A percentile compares a stretch with the other conserved stretches of the same genome.
phyloP scores from a whole-genome alignment of 2,888 invertebrate genomes.

The Artemia sp. region DNA sequence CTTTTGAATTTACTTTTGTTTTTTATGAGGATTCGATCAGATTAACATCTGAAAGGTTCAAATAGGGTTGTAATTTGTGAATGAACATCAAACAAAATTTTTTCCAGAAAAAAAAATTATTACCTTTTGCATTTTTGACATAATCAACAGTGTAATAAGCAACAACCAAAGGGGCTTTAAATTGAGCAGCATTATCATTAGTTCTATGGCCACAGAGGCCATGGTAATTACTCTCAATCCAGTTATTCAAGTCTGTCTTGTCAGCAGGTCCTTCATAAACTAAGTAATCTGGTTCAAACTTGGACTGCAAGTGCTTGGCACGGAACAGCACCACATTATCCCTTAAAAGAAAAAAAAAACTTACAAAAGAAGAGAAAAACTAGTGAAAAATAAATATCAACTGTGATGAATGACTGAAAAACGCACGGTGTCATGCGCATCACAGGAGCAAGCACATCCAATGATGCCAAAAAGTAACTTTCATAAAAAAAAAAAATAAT shows the following conservation, averaged over 20 bases:
- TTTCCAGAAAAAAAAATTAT: not conserved
- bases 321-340: constrained; percentile 71
- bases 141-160: constrained; percentile 92
- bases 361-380: not conserved
- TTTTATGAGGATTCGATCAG: no score
- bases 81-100: constrained; percentile 16
- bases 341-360: constrained; percentile 29
- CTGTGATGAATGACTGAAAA: no score
- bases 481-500: no score
- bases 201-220: constrained; percentile 83
- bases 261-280: constrained; percentile 55
- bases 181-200: constrained; percentile 63
- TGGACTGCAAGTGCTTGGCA: constrained; percentile 72
- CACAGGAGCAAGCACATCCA: no score
- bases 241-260: constrained; percentile 52
- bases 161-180: constrained; percentile 69
- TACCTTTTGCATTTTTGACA: constrained; percentile 79
- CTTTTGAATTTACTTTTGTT: no score
- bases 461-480: no score
- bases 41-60: not conserved
- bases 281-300: constrained; percentile 67
- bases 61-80: not conserved
- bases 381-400: not conserved
- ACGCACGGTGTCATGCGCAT: no score
- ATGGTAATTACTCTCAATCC: constrained; percentile 65